phyloP scores from a whole-genome alignment of 2,888 invertebrate genomes.

The Bursaphelenchus okinawaensis region DNA sequence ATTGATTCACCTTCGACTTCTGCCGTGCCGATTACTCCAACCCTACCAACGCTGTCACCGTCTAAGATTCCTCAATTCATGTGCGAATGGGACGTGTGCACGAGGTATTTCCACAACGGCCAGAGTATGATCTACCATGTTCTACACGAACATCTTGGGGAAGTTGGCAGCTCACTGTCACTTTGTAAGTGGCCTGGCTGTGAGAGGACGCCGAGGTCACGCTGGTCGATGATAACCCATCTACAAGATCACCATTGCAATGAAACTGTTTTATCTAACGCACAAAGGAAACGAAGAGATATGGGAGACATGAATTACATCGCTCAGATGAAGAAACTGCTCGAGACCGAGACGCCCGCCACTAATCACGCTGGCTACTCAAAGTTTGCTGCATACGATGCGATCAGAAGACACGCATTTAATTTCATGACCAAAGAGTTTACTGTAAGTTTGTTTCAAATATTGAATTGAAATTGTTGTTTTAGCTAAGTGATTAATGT shows the following conservation, averaged over 20 bases:
- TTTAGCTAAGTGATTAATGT: no score
- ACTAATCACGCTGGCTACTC: slow-evolving; percentile 79
- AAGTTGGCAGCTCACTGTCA: neutral
- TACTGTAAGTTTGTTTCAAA: slow-evolving; percentile 67
- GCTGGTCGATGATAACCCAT: slow-evolving; percentile 90
- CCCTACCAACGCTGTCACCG: neutral
- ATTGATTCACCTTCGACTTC: neutral
- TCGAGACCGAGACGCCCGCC: slow-evolving; percentile 61
- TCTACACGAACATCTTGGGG: slow-evolving; percentile 36
- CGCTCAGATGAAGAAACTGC: slow-evolving; percentile 21
- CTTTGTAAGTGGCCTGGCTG: slow-evolving; percentile 50
- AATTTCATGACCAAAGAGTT: slow-evolving; percentile 82
- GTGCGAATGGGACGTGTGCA: slow-evolving; percentile 55
- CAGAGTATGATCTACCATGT: slow-evolving; percentile 39
- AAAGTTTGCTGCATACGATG: slow-evolving; percentile 89
- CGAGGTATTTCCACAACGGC: slow-evolving; percentile 28
- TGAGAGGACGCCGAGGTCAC: slow-evolving; percentile 42
- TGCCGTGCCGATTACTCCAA: neutral
- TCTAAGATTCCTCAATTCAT: slow-evolving; percentile 32
- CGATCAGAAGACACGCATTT: slow-evolving; percentile 87
- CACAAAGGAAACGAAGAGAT: slow-evolving; percentile 68
- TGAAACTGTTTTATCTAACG: slow-evolving; percentile 68
- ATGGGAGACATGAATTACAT: slow-evolving; percentile 30
- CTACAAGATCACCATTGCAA: slow-evolving; percentile 87
- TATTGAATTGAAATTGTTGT: no score